Evolutionary conservation across 1,140 invertebrate genomes (phyloP).

Genomic region (Drosophila burlai): DNA sequence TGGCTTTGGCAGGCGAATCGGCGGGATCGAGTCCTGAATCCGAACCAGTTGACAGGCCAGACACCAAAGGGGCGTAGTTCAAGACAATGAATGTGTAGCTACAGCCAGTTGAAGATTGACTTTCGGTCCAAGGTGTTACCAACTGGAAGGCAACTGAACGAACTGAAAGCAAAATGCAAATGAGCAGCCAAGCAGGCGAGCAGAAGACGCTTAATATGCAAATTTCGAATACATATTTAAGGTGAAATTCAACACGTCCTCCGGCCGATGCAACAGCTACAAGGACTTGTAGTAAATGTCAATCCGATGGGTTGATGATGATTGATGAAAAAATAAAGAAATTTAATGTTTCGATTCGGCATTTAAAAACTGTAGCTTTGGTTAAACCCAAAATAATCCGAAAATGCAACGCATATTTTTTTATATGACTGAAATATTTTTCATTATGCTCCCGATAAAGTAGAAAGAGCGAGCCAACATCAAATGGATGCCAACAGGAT

Average conservation of each 20-base stretch:
- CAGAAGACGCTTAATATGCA: constrained; percentile 59
- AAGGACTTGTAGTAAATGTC: neutral
- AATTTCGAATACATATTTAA: constrained; percentile 68
- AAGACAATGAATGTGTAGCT: constrained; percentile 60
- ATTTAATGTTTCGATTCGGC: neutral
- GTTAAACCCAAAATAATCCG: constrained; percentile 30
- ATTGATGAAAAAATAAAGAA: neutral
- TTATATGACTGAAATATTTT: constrained; percentile 66
- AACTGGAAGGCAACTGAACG: constrained; percentile 28
- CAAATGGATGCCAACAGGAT: constrained; percentile 61
- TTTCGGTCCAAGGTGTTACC: constrained; percentile 49
- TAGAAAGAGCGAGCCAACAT: constrained; percentile 43
- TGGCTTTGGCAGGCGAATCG: constrained; percentile 30
- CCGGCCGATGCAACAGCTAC: constrained; percentile 1
- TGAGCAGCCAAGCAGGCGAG: constrained; percentile 31
- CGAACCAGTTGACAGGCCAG: constrained; percentile 67
- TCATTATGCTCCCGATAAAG: constrained; percentile 68
- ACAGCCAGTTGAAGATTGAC: constrained; percentile 53
- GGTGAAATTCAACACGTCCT: constrained; percentile 27
- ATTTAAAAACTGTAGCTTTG: constrained; percentile 5
- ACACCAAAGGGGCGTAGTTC: constrained; percentile 78
- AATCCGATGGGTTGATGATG: neutral
- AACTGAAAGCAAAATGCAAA: constrained; percentile 56
- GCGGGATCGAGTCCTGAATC: constrained; percentile 20
- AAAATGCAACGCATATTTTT: constrained; percentile 72